Evolutionary conservation across 2,888 invertebrate species (phyloP), one percentile per base, ranked within the genome.

Genomic region (Leptura quadrifasciata): DNA sequence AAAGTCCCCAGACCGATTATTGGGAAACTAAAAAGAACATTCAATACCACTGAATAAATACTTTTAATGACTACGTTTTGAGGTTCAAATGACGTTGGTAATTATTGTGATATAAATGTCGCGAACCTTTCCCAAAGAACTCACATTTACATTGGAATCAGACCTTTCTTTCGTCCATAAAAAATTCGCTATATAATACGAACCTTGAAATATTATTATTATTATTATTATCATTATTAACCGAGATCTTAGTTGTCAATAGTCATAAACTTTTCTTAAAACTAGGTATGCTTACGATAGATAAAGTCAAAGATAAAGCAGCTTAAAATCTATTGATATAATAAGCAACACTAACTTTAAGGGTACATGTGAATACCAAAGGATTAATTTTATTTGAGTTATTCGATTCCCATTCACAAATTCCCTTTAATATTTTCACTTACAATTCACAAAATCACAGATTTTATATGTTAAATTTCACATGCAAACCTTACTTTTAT

Each of bases 391-490:
- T 47, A 47, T 47, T 15, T 47, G 1, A 12, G 27, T 31, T 31
- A 31, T 17, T 61, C n/a, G n/a, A 31, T 27, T n/a, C 15, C 15
- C 18, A 31, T 61, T 10, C 60, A 61, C 17, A 8, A 17, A 17
- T 31, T 17, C 31, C 17, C 31, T 17, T 60, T 60, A 60, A 39
- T 39, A 2, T 15, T 2, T 39, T 39, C 39, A 39, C 35, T 6
- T 35, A 10, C 10, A 35, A 47, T 47, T 47, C 15, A 47, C 15
- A 47, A 31, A 68, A 68, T 68, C 68, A 68, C 68, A 68, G 68
- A 55, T 57, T 55, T 67, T n/a, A 55, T 18, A 35, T 57, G 27
- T 68, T 61, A 60, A 21, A 60, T n/a, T n/a, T 57, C 12, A 68
- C 55, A 68, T 68, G 68, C 57, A 57, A 55, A 55, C 15, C 5